A percentile compares a stretch with the other conserved stretches of the same genome.
Evolutionary conservation across 2,888 invertebrate genomes (phyloP).

Genomic region (Trachelus iudaicus): DNA sequence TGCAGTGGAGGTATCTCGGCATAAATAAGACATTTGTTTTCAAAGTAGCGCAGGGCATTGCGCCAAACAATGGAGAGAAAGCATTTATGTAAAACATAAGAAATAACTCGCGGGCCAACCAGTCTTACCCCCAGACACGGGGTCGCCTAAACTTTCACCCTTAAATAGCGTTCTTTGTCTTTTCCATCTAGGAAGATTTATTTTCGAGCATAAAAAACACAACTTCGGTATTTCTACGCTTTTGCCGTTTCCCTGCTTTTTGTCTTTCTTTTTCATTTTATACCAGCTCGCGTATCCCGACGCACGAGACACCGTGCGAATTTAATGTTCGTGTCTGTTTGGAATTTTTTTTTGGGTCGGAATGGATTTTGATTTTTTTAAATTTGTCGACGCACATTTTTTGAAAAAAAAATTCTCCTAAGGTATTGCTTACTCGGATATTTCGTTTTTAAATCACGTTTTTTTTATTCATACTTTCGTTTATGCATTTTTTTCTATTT

Average conservation of each 20-base stretch:
- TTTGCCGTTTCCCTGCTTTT: background rate
- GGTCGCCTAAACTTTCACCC: constrained; percentile 26
- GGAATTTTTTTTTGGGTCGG: background rate
- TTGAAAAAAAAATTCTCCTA: no score
- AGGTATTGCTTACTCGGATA: background rate
- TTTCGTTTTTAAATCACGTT: background rate
- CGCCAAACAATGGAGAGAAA: constrained; percentile 19
- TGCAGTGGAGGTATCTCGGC: constrained; percentile 8
- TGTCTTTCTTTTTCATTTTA: background rate
- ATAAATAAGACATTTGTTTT: constrained; percentile 24
- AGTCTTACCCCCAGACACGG: constrained; percentile 20
- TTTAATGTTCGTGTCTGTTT: no score
- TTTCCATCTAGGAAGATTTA: constrained; percentile 20
- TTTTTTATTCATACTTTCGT: no score
- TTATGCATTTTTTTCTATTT: no score
- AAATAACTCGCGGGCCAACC: constrained; percentile 19
- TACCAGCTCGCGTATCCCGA: background rate
- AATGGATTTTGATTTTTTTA: background rate
- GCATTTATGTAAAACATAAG: constrained; percentile 23
- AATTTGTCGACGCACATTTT: background rate
- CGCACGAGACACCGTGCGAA: no score
- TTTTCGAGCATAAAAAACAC: constrained; percentile 16
- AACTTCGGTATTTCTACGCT: constrained; percentile 16
- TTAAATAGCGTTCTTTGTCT: constrained; percentile 25
- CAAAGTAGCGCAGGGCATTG: constrained; percentile 19